Conservation (phyloP, 2,113 vertebrate species). For the Xerus inauris region DNA sequence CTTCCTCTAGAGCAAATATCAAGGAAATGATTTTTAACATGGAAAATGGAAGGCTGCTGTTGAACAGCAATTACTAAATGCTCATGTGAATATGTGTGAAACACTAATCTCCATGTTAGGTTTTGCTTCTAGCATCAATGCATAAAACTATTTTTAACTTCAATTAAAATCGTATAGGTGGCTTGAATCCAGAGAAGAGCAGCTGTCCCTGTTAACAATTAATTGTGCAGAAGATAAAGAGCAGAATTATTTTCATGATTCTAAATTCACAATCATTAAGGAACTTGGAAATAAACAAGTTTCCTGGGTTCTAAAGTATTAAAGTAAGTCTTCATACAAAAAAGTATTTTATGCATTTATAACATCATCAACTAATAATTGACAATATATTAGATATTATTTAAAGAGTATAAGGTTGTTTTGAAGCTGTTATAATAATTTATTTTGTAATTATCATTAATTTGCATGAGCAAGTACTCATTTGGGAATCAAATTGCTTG, state of each 20-base stretch:
- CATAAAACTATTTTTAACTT: constrained; percentile 14
- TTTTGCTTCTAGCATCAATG: not conserved
- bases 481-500: constrained; percentile 15
- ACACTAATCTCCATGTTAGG: not conserved
- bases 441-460: constrained; percentile 49
- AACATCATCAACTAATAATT: not conserved
- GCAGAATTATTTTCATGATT: not conserved
- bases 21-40: not conserved
- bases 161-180: constrained; percentile 28
- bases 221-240: not conserved
- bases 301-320: not conserved
- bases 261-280: not conserved
- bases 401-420: not conserved
- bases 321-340: not conserved
- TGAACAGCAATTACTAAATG: not conserved
- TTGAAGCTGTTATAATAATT: not conserved
- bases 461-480: constrained; percentile 49
- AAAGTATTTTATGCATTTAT: not conserved
- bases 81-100: not conserved
- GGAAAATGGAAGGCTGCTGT: not conserved
- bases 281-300: not conserved
- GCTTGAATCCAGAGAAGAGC: constrained; percentile 46
- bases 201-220: not conserved
- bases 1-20: not conserved
- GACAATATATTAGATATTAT: not conserved